phyloP scores from a whole-genome alignment of 2,113 vertebrate genomes.

The Lagopus muta region DNA sequence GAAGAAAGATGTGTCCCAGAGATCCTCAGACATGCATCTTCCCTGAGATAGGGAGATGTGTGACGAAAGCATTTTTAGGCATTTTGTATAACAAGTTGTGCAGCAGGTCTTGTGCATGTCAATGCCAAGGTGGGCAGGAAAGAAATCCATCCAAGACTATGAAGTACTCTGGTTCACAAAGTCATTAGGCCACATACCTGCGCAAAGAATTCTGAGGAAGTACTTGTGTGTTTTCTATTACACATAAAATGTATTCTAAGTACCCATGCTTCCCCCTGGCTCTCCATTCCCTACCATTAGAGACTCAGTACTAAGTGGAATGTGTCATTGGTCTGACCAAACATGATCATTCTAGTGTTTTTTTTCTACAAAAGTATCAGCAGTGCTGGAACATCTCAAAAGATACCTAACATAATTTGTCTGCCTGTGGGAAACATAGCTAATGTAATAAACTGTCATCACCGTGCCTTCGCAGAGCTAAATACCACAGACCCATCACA shows the following conservation, averaged over 20 bases:
- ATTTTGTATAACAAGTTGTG: not conserved
- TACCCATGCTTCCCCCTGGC: not conserved
- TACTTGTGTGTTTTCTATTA: not conserved
- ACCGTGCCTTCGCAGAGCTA: not conserved
- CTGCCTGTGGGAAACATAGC: not conserved
- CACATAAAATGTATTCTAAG: not conserved
- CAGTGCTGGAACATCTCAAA: not conserved
- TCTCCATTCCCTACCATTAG: rapidly evolving
- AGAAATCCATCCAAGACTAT: not conserved
- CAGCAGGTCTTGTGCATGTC: rapidly evolving
- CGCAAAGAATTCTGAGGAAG: not conserved
- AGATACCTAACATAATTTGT: not conserved
- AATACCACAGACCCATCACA: not conserved
- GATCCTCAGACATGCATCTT: rapidly evolving
- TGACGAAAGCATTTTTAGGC: not conserved
- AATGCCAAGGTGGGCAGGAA: not conserved
- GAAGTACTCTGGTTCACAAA: not conserved
- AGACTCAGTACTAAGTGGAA: not conserved
- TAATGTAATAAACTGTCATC: not conserved
- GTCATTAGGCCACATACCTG: not conserved
- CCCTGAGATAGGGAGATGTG: not conserved
- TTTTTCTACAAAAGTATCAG: not conserved
- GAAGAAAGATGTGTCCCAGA: not conserved
- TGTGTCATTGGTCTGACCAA: not conserved
- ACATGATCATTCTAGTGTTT: not conserved